Base-by-base conservation (phyloP, 2,113 vertebrate species). In the Chinchilla lanigera region DNA sequence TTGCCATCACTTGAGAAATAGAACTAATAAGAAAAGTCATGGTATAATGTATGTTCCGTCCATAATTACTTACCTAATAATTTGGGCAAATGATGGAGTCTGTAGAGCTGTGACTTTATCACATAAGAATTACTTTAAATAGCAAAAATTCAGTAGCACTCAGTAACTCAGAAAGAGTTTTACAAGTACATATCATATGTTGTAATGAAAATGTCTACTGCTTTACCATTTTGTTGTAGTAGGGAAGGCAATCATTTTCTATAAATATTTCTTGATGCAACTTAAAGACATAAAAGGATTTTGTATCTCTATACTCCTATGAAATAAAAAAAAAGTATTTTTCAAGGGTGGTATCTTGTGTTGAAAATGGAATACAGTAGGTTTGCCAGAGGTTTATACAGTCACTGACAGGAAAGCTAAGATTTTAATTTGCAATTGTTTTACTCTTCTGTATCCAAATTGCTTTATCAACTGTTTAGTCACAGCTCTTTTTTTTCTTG, bases 1-100 rank as follows among this genome's bases (percentile, higher is more conserved):
- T 69, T 95, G 52, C 20, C 50, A 67, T 65, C 77, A 14, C 83
- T 88, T 90, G 7, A 77, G 81, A 96, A 93, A 81, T 35, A 85
- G 10, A 14, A 50, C 44, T 95, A 85, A 86, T 54, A 63, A 88
- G 85, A 90, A 90, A 69, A 87, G 10, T 17, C 54, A 52, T 38
- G 4, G 47, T 30, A 38, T 30, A 22, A 75, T 22, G 16, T 41
- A 56, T 86, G 6, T 30, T 28, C 56, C 82, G 16, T 33, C 5
- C 54, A 33, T 26, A 44, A 63, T 52, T 52, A 22, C 60, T 96
- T 78, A 56, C 75, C 44, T 84, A 85, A 50, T 58, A 81, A 30
- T 80, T 14, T 80, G 86, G 10, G 85, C 38, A 81, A 80, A 67
- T 2, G 41, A 2, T 71, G 35, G 14, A 6, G 33, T 50, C 7